Evolutionary conservation across 2,888 invertebrate genomes (phyloP), one percentile per base, ranked within the genome.

Genomic region (Drosophila sordidula): DNA sequence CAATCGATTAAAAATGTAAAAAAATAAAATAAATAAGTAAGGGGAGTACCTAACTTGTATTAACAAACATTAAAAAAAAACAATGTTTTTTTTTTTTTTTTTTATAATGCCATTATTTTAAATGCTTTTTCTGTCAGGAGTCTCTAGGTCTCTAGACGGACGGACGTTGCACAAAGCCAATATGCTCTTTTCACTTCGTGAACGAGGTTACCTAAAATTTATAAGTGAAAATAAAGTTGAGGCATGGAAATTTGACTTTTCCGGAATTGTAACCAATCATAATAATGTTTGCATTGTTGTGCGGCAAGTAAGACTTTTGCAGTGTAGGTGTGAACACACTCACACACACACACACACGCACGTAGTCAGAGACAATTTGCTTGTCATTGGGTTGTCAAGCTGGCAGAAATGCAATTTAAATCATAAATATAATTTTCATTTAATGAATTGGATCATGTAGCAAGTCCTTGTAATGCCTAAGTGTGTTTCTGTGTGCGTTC

Each of bases 391-490:
- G 51, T 38, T 62, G 51, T 38, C 36, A 58, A 57, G 29, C 45
- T 42, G 12, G 65, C 66, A 47, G 66, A 82, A 85, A 81, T 87
- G 88, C 70, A 82, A 81, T 87, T 85, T 85, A 63, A 79, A 74
- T 88, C 88, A 86, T 71, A 82, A 87, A 83, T 86, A 74, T 82
- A 79, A 88, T 88, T 86, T 85, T 65, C 70, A 59, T 75, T 69
- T 88, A 88, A 83, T 88, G 87, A 83, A 83, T 86, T 88, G 77
- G 80, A 88, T 83, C 66, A 79, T 61, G 62, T 58, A 54, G 57
- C 54, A 63, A 58, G 57, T 62, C 8, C 51, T 56, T 49, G 47
- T 54, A 39, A 44, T 38, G 36, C 29, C 22, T 12, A n/a, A 36
- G 45, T 14, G 56, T 36, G 26, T 56, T 41, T 56, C 39, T 45